Conservation (phyloP, 2,888 invertebrate genomes). For the Ophion obscuratus region DNA sequence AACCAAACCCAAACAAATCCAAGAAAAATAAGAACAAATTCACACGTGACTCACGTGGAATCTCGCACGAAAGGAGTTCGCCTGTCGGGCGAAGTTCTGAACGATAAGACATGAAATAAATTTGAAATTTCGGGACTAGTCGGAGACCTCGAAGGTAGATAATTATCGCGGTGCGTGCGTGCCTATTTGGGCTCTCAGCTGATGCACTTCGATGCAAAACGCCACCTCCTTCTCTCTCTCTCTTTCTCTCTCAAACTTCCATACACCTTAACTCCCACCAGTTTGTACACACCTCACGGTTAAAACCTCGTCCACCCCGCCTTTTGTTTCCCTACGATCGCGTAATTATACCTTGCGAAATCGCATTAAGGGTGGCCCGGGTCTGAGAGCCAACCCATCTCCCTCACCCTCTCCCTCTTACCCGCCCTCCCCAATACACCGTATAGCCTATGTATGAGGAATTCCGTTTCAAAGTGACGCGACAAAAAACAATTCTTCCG, state of each 20-base stretch:
- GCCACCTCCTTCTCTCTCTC: not conserved
- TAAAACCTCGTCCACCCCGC: conserved; percentile 60
- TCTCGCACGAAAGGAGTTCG: conserved; percentile 34
- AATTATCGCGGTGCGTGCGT: conserved; percentile 12
- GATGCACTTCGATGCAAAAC: conserved; percentile 64
- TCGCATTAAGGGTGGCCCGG: conserved; percentile 66
- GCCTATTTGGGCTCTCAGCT: conserved; percentile 43
- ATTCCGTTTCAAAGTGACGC: conserved; percentile 9
- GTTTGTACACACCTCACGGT: conserved; percentile 39
- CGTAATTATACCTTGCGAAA: conserved; percentile 67
- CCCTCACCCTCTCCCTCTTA: conserved; percentile 40
- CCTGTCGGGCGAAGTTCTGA: conserved; percentile 4
- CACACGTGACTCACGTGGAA: not conserved
- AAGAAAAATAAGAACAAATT: not conserved
- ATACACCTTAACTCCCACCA: conserved; percentile 36
- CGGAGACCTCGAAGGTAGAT: conserved; percentile 25
- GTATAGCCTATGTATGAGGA: conserved; percentile 20
- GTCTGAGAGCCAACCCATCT: conserved; percentile 57
- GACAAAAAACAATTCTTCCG: too few species aligned
- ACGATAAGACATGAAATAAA: conserved; percentile 47
- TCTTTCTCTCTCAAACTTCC: conserved; percentile 8
- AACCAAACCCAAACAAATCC: too few species aligned
- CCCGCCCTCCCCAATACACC: conserved; percentile 14
- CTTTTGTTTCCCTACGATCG: conserved; percentile 67
- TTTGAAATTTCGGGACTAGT: conserved; percentile 49